A percentile compares a stretch with the other conserved stretches of the same genome.
These are phyloP conservation scores for Saccopteryx bilineata DNA, from an alignment of 2,113 vertebrate species.

Conservation along the genomic window DNA sequence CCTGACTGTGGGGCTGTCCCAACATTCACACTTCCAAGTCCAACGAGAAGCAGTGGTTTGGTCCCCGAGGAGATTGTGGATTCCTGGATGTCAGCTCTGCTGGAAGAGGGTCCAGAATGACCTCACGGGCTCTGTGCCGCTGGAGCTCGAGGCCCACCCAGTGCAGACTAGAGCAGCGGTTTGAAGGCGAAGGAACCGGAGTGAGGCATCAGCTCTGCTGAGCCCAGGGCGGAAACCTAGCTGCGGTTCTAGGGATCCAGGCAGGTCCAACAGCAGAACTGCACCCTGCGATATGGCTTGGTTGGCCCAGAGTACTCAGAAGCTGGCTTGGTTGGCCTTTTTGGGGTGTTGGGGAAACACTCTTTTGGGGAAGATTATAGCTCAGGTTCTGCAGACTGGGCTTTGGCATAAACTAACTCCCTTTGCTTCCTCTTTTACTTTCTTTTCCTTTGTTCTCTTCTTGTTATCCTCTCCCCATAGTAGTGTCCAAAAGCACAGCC, in stretches of 20 bases:
- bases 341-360: background rate
- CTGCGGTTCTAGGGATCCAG: background rate
- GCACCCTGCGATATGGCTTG: background rate
- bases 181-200: background rate
- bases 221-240: background rate
- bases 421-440: background rate
- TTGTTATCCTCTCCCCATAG: background rate
- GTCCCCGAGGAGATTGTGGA: background rate
- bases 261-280: background rate
- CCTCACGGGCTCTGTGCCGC: fast-evolving
- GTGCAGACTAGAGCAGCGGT: background rate
- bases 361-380: background rate
- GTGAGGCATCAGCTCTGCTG: background rate
- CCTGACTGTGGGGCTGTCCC: fast-evolving
- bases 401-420: background rate
- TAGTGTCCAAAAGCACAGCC: background rate
- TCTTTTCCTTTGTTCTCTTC: background rate
- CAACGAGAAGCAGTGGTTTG: background rate
- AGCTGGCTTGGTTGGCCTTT: background rate
- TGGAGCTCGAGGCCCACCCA: fast-evolving
- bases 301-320: background rate
- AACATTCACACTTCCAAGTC: background rate
- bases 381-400: background rate
- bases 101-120: background rate
- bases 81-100: background rate